Percentiles rank a stretch among this genome's conserved stretches.
These are phyloP conservation scores for Leptinotarsa haldemani DNA, from an alignment of 2,888 invertebrate genomes.

Conservation along the genomic window DNA sequence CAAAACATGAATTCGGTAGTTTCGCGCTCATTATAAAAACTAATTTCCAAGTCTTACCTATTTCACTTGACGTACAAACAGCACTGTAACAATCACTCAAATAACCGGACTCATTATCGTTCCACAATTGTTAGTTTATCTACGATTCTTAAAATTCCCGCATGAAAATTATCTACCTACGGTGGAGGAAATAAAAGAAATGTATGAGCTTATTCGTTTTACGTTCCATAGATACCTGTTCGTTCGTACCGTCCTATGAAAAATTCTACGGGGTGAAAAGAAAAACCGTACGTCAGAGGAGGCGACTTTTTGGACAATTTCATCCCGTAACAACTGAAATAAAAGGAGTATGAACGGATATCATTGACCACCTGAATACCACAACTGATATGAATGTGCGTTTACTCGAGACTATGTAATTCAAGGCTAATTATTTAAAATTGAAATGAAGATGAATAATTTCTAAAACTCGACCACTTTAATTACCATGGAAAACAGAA, in stretches of 20 bases:
- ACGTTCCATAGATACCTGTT: not conserved
- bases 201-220: not conserved
- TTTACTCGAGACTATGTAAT: not conserved
- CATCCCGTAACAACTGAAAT: too few relatives aligned
- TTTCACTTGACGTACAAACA: constrained; percentile 5
- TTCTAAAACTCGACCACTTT: not conserved
- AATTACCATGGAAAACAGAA: not conserved
- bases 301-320: too few relatives aligned
- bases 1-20: not conserved
- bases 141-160: constrained; percentile 9
- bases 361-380: too few relatives aligned
- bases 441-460: not conserved
- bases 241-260: not conserved
- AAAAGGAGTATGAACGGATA: too few relatives aligned
- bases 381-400: not conserved
- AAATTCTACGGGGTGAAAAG: not conserved
- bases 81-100: constrained; percentile 14
- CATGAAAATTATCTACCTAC: constrained; percentile 10
- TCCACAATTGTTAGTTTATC: not conserved
- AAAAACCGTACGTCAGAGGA: not conserved
- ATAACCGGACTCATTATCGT: constrained; percentile 11
- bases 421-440: not conserved
- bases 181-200: constrained; percentile 3
- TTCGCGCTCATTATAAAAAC: not conserved
- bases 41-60: not conserved